phyloP scores from a whole-genome alignment of 1,140 invertebrate genomes.

The Drosophila yakuba region DNA sequence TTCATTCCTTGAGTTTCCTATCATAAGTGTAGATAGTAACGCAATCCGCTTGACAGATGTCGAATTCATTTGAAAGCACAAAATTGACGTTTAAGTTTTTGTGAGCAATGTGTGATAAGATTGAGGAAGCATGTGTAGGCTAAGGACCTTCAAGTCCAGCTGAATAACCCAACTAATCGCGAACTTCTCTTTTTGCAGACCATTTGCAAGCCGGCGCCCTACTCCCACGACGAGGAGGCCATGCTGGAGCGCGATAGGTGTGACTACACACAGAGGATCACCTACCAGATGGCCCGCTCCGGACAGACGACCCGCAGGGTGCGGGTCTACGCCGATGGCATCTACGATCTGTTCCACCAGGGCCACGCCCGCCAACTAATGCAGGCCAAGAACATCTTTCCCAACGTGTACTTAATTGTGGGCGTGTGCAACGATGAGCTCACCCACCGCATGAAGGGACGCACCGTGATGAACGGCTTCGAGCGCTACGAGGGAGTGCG shows the following conservation, averaged over 20 bases:
- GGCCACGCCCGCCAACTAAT: conserved; percentile 98
- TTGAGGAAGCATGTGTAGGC: conserved; percentile 8
- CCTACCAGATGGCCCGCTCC: conserved; percentile 92
- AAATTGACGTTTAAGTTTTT: background rate
- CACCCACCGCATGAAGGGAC: conserved; percentile 96
- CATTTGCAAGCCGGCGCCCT: conserved; percentile 93
- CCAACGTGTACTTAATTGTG: conserved; percentile 99
- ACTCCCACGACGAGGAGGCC: conserved; percentile 94
- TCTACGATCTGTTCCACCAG: conserved; percentile 98
- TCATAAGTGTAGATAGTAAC: too few relatives aligned
- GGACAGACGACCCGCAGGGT: conserved; percentile 92
- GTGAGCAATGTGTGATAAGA: background rate
- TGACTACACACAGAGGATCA: conserved; percentile 94
- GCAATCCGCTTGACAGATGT: too few relatives aligned
- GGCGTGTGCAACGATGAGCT: conserved; percentile 97
- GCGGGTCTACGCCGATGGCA: conserved; percentile 98
- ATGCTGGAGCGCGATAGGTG: conserved; percentile 90
- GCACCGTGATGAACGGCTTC: conserved; percentile 98
- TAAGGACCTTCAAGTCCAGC: too few relatives aligned
- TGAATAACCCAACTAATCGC: background rate
- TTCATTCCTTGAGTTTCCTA: too few relatives aligned
- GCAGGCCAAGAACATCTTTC: conserved; percentile 99
- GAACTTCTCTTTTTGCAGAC: conserved; percentile 87
- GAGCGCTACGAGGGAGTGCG: conserved; percentile 98
- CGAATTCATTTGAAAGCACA: background rate